Base-by-base conservation (phyloP, 2,113 vertebrate species). In the Pedetes capensis region DNA sequence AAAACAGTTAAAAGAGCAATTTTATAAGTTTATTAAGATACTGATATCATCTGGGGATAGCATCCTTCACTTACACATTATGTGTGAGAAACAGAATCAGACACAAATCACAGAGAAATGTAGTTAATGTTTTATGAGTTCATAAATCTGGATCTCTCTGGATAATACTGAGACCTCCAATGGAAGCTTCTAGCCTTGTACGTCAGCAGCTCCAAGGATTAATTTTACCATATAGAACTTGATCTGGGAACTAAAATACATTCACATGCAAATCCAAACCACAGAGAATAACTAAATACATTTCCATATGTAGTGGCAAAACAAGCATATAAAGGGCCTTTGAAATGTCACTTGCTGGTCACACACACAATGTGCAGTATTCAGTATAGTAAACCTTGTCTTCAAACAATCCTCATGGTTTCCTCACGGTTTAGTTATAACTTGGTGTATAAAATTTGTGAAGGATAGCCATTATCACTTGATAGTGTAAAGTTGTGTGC, bases 61-160 rank as follows among this genome's bases (percentile, higher is more conserved):
- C 8, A 2, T 92, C 94, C 44, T 97, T 96, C 81, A 93, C 91
- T 98, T 98, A 93, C 23, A 44, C 59, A 95, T 96, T 92, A 95
- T 76, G 34, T 93, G 68, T 95, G 94, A 96, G 97, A 97, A 97
- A 93, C 39, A 87, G 25, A 96, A 89, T 95, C 82, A 96, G 87
- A 95, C 82, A 94, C 96, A 98, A 98, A 98, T 98, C 97, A 96
- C 64, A 96, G 95, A 95, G 91, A 96, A 98, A 97, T 93, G 94
- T 32, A 97, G 87, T 64, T 88, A 97, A 81, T 93, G 51, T 96
- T 98, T 97, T 97, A 98, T 10, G 5, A 94, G 87, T 95, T 96
- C 80, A 96, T 98, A 98, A 98, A 98, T 98, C 82, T 87, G 76
- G 80, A 49, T 57, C 44, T 57, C 44, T 97, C 79, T 91, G 80